Percentiles rank a stretch among this genome's conserved stretches.
Conservation (phyloP, 1,140 invertebrate genomes). For the Apis florea region DNA sequence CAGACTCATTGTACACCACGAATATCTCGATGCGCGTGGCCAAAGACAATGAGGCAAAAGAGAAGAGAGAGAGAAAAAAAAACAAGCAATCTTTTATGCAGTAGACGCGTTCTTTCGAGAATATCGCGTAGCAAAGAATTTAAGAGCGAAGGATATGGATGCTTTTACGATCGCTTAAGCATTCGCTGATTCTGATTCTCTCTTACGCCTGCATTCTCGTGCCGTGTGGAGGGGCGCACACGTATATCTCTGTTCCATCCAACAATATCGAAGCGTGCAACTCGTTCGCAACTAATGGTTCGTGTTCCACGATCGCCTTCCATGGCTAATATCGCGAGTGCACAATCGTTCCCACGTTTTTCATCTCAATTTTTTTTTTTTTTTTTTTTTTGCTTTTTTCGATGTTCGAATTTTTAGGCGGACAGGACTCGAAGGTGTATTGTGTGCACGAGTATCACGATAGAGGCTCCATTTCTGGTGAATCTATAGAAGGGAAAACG, state of each 20-base stretch:
- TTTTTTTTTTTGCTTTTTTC: too few relatives aligned
- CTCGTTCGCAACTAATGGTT: background rate
- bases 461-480: too few relatives aligned
- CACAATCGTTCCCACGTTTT: too few relatives aligned
- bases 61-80: too few relatives aligned
- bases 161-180: slow-evolving; percentile 25
- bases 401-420: too few relatives aligned
- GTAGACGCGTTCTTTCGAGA: background rate
- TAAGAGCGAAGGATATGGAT: slow-evolving; percentile 1
- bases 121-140: background rate
- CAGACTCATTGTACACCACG: background rate
- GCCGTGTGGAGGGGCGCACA: background rate
- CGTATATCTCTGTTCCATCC: background rate
- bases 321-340: slow-evolving; percentile 32
- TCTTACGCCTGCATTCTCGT: slow-evolving; percentile 6
- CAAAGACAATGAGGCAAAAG: slow-evolving; percentile 4
- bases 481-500: too few relatives aligned
- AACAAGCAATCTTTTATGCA: background rate
- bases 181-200: background rate
- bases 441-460: too few relatives aligned
- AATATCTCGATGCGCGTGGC: background rate
- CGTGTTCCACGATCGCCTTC: background rate
- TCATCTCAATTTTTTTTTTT: too few relatives aligned
- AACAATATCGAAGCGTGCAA: background rate
- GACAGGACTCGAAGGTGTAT: too few relatives aligned